phyloP scores from a whole-genome alignment of 2,113 vertebrate genomes.

The Chaetodon trifascialis region DNA sequence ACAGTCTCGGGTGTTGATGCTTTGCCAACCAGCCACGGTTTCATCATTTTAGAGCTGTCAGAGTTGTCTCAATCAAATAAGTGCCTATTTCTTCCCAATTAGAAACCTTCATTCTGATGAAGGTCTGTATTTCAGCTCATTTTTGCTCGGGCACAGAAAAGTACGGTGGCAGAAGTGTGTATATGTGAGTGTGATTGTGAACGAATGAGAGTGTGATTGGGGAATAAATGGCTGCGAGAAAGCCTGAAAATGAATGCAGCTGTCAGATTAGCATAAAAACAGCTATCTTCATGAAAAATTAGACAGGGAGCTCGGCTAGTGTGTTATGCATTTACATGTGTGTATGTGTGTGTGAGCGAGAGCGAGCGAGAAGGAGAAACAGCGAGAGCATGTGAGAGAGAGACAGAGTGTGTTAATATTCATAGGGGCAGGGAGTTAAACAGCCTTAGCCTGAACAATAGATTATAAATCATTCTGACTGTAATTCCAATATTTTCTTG shows the following conservation, averaged over 20 bases:
- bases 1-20: slow-evolving; percentile 28
- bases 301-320: slow-evolving; percentile 53
- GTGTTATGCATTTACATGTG: slow-evolving; percentile 53
- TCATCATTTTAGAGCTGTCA: slow-evolving; percentile 33
- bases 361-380: not conserved
- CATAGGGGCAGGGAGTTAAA: slow-evolving; percentile 72
- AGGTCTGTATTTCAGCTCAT: slow-evolving; percentile 14
- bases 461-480: slow-evolving; percentile 82
- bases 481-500: slow-evolving; percentile 82
- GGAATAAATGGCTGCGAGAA: slow-evolving; percentile 64
- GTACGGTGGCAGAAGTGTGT: slow-evolving; percentile 13
- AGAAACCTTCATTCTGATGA: slow-evolving; percentile 39
- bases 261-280: slow-evolving; percentile 79
- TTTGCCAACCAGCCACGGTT: not conserved
- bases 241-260: slow-evolving; percentile 70
- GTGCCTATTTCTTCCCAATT: slow-evolving; percentile 47
- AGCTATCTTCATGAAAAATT: slow-evolving; percentile 73
- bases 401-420: slow-evolving; percentile 76
- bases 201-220: slow-evolving; percentile 53
- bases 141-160: slow-evolving; percentile 19
- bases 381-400: slow-evolving; percentile 15
- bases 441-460: slow-evolving; percentile 75
- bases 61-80: slow-evolving; percentile 44
- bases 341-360: slow-evolving; percentile 14
- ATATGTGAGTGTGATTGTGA: slow-evolving; percentile 20